phyloP scores from a whole-genome alignment of 2,113 vertebrate genomes.

The Thinocorus orbignyianus region DNA sequence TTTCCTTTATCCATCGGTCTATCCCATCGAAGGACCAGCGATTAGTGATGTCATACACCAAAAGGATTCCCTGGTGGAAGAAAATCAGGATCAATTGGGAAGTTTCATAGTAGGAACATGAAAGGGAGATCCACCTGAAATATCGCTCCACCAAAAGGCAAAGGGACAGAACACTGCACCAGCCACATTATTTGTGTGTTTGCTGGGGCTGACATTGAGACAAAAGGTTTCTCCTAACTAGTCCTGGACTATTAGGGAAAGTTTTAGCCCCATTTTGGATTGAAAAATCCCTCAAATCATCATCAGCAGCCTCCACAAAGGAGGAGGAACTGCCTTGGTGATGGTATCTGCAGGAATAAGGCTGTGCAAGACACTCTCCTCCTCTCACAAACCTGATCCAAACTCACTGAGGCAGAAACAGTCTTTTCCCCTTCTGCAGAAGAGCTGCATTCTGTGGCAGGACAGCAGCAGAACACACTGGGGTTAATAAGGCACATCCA shows the following conservation, averaged over 20 bases:
- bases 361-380: neutral
- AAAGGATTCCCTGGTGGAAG: constrained; percentile 89
- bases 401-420: neutral
- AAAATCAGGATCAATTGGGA: neutral
- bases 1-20: constrained; percentile 97
- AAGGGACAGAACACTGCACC: neutral
- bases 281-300: neutral
- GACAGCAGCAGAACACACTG: neutral
- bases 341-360: neutral
- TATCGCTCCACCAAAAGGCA: neutral
- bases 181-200: neutral
- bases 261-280: neutral
- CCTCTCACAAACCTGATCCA: neutral
- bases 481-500: neutral
- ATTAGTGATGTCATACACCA: constrained; percentile 98
- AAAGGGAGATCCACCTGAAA: neutral
- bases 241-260: neutral
- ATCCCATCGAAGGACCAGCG: constrained; percentile 98
- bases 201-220: neutral
- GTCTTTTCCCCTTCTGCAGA: neutral
- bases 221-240: neutral
- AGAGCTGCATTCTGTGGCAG: neutral
- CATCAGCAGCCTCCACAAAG: neutral
- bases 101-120: neutral
- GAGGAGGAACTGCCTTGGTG: neutral